Conservation (phyloP, 2,888 invertebrate genomes). For the Apamea monoglypha region DNA sequence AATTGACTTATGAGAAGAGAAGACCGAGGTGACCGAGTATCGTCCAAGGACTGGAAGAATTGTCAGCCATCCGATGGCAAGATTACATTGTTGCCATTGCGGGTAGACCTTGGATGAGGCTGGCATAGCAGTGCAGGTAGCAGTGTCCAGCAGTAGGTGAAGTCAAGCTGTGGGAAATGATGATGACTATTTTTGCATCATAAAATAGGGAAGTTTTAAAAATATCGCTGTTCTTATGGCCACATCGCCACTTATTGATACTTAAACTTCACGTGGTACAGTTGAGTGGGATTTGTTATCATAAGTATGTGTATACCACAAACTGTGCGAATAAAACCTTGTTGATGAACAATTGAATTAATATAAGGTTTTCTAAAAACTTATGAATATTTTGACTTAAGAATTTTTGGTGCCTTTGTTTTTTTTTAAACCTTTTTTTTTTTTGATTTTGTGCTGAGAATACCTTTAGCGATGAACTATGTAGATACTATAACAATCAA, state of each 20-base stretch:
- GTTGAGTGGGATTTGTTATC: slow-evolving; percentile 53
- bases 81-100: background rate
- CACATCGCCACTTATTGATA: slow-evolving; percentile 55
- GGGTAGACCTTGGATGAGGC: background rate
- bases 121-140: background rate
- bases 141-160: background rate
- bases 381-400: background rate
- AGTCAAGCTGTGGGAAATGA: background rate
- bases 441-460: background rate
- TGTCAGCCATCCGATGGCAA: background rate
- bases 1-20: background rate
- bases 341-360: slow-evolving; percentile 20
- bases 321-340: slow-evolving; percentile 6
- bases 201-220: background rate
- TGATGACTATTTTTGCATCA: background rate
- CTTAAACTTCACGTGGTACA: slow-evolving; percentile 52
- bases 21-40: background rate
- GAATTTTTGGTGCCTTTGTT: background rate
- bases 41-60: background rate
- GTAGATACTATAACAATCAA: background rate
- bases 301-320: slow-evolving; percentile 46
- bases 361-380: background rate
- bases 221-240: slow-evolving; percentile 44
- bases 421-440: no score
- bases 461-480: background rate